Evolutionary conservation across 2,113 vertebrate genomes (phyloP).

Genomic region (Eupsittula cactorum): DNA sequence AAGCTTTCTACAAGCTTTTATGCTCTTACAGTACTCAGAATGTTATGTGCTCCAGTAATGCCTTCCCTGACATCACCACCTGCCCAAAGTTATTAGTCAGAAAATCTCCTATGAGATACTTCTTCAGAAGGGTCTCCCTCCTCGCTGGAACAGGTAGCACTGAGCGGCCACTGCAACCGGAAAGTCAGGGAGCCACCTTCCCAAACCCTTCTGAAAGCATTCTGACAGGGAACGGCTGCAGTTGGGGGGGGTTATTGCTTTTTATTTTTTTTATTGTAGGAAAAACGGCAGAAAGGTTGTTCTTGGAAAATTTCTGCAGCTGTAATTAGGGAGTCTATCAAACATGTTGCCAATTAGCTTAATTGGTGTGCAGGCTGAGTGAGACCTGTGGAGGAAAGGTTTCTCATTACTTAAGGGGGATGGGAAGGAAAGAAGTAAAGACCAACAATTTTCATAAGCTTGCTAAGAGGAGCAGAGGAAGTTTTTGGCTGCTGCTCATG

Average conservation of each 20-base stretch:
- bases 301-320: background rate
- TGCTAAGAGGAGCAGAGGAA: background rate
- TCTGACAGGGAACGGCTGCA: background rate
- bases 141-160: background rate
- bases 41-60: background rate
- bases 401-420: background rate
- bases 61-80: background rate
- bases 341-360: background rate
- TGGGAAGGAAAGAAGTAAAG: background rate
- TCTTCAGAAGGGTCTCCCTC: background rate
- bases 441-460: background rate
- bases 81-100: background rate
- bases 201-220: background rate
- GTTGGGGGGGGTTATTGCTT: background rate
- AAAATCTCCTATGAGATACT: background rate
- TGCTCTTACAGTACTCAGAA: background rate
- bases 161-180: background rate
- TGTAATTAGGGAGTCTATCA: constrained; percentile 41
- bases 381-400: background rate
- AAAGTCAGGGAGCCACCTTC: background rate
- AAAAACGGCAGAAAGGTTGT: background rate
- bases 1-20: background rate
- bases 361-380: background rate
- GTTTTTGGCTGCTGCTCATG: background rate
- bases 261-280: background rate